phyloP scores from a whole-genome alignment of 2,113 vertebrate species.

The Podiceps cristatus region DNA sequence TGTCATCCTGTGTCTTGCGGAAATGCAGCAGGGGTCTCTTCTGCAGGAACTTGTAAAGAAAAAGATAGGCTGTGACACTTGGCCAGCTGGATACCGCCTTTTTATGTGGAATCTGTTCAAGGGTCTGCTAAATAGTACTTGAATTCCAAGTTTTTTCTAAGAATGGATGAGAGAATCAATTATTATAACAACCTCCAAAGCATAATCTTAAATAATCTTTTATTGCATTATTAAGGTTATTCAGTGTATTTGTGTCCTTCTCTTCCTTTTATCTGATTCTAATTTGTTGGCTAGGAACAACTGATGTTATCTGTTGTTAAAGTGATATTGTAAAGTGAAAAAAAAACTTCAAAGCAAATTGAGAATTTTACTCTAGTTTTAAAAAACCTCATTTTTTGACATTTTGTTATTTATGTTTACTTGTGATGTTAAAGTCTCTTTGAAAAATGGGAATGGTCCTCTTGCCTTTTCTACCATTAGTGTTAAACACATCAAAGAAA shows the following conservation, averaged over 20 bases:
- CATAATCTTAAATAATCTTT: background rate
- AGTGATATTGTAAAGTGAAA: background rate
- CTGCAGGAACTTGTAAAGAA: background rate
- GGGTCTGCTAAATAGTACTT: background rate
- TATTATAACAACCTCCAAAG: background rate
- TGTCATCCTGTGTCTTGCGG: slow-evolving; percentile 1
- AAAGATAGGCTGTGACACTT: background rate
- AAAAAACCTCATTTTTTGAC: background rate
- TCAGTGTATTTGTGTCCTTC: background rate
- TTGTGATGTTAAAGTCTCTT: background rate
- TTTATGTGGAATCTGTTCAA: background rate
- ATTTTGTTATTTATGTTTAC: background rate
- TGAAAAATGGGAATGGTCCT: background rate
- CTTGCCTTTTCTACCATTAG: background rate
- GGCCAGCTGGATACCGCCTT: background rate
- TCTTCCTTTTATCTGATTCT: background rate
- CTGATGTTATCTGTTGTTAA: background rate
- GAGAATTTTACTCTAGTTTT: background rate
- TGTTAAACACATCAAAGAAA: background rate
- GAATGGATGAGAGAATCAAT: fast-evolving
- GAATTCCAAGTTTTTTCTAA: background rate
- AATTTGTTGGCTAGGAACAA: background rate
- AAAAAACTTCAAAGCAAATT: background rate
- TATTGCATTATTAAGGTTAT: background rate
- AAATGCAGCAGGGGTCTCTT: slow-evolving; percentile 8